Conservation (phyloP, 2,113 vertebrate genomes). For the Eulemur macaco region DNA sequence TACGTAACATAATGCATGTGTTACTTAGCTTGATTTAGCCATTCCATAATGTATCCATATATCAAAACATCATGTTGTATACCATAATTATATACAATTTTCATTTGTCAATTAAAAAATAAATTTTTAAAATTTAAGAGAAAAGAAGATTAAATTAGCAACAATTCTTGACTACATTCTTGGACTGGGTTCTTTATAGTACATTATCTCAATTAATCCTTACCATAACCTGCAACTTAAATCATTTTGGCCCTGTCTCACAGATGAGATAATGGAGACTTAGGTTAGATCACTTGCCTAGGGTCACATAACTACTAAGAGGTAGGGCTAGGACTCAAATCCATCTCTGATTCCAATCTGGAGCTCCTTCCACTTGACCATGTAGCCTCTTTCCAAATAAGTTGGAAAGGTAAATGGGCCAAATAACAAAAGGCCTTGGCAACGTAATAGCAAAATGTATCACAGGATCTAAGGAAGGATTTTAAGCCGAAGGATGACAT, state of each 20-base stretch:
- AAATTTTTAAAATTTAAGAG: background rate
- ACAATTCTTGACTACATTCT: background rate
- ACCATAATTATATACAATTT: background rate
- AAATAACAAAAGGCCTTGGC: background rate
- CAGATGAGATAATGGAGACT: background rate
- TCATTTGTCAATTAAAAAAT: background rate
- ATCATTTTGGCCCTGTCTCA: background rate
- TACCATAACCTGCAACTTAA: background rate
- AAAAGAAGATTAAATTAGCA: background rate
- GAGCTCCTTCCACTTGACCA: background rate
- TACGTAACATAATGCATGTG: background rate
- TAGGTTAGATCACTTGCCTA: background rate
- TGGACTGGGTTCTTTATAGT: background rate
- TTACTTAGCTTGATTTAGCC: background rate
- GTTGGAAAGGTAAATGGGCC: background rate
- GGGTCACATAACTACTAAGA: background rate
- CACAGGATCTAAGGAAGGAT: background rate
- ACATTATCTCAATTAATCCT: background rate
- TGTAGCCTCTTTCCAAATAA: background rate
- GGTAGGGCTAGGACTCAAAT: background rate
- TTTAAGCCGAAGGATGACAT: background rate
- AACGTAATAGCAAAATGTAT: background rate
- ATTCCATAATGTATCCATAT: background rate
- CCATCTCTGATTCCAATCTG: background rate
- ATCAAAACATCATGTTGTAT: background rate